Percentiles rank a stretch among this genome's conserved stretches.
Conservation (phyloP, 2,113 vertebrate species). For the Leptocoma aspasia region DNA sequence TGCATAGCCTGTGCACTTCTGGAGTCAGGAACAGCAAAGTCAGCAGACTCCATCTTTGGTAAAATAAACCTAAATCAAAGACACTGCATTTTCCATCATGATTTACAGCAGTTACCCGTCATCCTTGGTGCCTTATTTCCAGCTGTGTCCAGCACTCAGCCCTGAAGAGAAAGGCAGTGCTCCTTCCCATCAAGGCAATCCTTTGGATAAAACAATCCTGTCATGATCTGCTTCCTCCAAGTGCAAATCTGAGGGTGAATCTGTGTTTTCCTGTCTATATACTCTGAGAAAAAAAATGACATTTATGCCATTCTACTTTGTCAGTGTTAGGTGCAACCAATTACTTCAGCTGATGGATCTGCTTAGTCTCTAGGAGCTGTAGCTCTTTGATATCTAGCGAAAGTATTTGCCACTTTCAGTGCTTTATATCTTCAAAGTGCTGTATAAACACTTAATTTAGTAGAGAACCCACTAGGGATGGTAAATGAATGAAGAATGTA, state of each 20-base stretch:
- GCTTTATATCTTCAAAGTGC: conserved; percentile 42
- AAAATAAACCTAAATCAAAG: background rate
- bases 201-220: background rate
- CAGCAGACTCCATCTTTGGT: background rate
- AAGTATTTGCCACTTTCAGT: conserved; percentile 17
- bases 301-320: background rate
- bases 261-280: background rate
- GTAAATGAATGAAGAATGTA: conserved; percentile 13
- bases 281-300: background rate
- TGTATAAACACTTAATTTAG: conserved; percentile 49
- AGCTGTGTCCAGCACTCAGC: background rate
- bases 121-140: background rate
- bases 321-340: background rate
- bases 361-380: background rate
- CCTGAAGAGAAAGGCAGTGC: background rate
- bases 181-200: background rate
- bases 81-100: rapidly evolving
- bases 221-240: background rate
- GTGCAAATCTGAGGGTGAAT: background rate
- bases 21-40: background rate
- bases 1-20: background rate
- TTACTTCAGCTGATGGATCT: conserved; percentile 38
- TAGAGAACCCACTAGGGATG: background rate
- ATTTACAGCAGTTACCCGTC: background rate
- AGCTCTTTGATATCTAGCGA: conserved; percentile 43